A percentile compares a stretch with the other conserved stretches of the same genome.
Evolutionary conservation across 2,797 vertebrate species (phyloP).

Genomic region (Enteromius mattozi): DNA sequence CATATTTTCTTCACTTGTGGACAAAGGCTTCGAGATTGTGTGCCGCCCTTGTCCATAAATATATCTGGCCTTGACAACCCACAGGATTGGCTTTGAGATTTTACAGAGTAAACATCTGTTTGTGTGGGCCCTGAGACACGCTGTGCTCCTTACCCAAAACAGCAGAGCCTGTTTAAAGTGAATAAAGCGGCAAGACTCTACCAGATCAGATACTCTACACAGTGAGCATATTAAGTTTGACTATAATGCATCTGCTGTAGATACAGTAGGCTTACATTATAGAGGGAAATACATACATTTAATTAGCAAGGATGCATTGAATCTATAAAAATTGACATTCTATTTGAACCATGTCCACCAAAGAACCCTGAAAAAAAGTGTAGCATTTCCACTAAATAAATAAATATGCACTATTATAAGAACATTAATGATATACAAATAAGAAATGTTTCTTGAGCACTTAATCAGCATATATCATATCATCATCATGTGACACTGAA

Average conservation of each 20-base stretch:
- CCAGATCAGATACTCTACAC: not conserved
- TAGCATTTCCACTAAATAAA: not conserved
- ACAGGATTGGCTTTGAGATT: slow-evolving; percentile 73
- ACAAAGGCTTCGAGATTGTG: slow-evolving; percentile 80
- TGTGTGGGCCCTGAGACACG: slow-evolving; percentile 59
- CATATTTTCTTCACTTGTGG: slow-evolving; percentile 75
- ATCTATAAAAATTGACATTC: not conserved
- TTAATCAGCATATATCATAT: not conserved
- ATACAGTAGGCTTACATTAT: not conserved
- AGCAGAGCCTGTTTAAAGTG: slow-evolving; percentile 48
- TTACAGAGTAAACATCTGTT: slow-evolving; percentile 70
- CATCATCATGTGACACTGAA: not conserved
- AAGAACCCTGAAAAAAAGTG: not conserved
- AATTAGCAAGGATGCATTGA: not conserved
- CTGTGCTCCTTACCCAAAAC: slow-evolving; percentile 59
- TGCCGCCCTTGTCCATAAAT: slow-evolving; percentile 80
- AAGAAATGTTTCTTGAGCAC: not conserved
- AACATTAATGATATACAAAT: not conserved
- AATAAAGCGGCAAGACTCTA: slow-evolving; percentile 23
- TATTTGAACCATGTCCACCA: not conserved
- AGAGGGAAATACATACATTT: not conserved
- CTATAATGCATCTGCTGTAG: not conserved
- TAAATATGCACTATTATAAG: not conserved
- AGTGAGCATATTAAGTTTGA: not conserved
- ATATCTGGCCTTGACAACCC: slow-evolving; percentile 73